Evolutionary conservation across 30 jellyfish, hydroid and myxozoan genomes (phyloP).

Genomic region (Aurelia aurita complex sp. Pacific): DNA sequence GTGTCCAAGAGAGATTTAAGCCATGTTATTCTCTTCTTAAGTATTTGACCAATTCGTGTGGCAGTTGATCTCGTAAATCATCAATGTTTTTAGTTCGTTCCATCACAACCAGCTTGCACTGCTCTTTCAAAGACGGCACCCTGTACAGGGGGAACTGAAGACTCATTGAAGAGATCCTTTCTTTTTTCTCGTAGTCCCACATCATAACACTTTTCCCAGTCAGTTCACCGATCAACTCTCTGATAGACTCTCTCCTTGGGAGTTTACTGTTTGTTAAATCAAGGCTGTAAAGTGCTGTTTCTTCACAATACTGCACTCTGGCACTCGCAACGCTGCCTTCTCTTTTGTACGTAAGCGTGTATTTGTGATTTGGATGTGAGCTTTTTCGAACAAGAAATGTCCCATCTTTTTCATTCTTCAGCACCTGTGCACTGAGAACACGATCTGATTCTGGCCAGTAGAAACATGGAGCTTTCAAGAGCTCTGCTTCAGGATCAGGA

Average conservation of each 20-base stretch:
- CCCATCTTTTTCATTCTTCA: conserved; percentile 28
- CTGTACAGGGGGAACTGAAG: conserved; percentile 31
- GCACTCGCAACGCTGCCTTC: conserved; percentile 46
- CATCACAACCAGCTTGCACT: conserved; percentile 8
- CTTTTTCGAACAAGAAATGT: conserved; percentile 46
- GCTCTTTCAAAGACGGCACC: conserved; percentile 36
- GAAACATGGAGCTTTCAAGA: conserved; percentile 39
- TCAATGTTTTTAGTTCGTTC: background rate
- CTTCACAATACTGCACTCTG: conserved; percentile 21
- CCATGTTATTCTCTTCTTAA: background rate
- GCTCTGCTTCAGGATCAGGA: conserved; percentile 27
- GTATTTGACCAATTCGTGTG: background rate
- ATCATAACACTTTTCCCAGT: background rate
- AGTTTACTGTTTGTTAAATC: conserved; percentile 27
- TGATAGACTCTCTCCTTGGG: conserved; percentile 28
- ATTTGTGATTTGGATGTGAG: conserved; percentile 38
- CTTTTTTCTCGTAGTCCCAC: background rate
- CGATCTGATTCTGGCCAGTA: conserved; percentile 54
- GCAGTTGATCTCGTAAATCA: conserved; percentile 6
- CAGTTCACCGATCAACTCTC: conserved; percentile 20
- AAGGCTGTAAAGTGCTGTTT: conserved; percentile 28
- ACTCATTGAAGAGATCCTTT: background rate
- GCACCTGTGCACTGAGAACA: conserved; percentile 1
- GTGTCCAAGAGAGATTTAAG: background rate
- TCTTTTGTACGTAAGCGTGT: conserved; percentile 45